A percentile compares a stretch with the other conserved stretches of the same genome.
Evolutionary conservation across 2,113 vertebrate species (phyloP).

Genomic region (rat (Rattus norvegicus)): DNA sequence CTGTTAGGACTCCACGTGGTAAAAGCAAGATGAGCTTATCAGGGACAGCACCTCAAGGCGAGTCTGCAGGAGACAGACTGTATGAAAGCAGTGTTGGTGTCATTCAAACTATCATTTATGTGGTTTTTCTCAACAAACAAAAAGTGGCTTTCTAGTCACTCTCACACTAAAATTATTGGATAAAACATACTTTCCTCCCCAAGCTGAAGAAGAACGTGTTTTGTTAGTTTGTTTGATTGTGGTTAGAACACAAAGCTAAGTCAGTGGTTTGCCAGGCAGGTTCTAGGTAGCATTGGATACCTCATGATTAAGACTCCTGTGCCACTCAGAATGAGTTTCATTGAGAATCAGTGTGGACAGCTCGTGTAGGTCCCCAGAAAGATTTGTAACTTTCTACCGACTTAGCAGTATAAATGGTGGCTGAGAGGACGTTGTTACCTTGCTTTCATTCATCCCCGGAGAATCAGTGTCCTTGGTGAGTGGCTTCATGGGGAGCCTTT

Average conservation of each 20-base stretch:
- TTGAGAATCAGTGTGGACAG: conserved; percentile 80
- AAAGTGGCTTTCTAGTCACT: not conserved
- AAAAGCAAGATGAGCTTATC: conserved; percentile 45
- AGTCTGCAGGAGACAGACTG: not conserved
- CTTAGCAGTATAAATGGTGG: conserved; percentile 79
- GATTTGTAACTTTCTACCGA: conserved; percentile 78
- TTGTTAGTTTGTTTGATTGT: conserved; percentile 61
- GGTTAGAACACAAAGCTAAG: conserved; percentile 68
- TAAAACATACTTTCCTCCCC: conserved; percentile 33
- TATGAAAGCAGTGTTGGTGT: not conserved
- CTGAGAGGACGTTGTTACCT: conserved; percentile 79
- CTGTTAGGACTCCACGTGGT: conserved; percentile 69
- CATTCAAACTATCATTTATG: not conserved
- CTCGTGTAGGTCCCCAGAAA: conserved; percentile 77
- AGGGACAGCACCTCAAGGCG: conserved; percentile 32
- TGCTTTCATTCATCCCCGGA: conserved; percentile 77
- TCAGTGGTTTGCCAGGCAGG: conserved; percentile 75
- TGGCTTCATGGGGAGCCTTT: conserved; percentile 64
- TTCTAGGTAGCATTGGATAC: conserved; percentile 75
- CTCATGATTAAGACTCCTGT: conserved; percentile 83
- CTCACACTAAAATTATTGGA: not conserved
- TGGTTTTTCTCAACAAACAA: not conserved
- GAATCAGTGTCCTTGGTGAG: conserved; percentile 75
- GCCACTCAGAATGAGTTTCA: conserved; percentile 76
- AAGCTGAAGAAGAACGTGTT: not conserved